Base-by-base conservation (phyloP, 2,797 vertebrate species). In the Caiman crocodilus region DNA sequence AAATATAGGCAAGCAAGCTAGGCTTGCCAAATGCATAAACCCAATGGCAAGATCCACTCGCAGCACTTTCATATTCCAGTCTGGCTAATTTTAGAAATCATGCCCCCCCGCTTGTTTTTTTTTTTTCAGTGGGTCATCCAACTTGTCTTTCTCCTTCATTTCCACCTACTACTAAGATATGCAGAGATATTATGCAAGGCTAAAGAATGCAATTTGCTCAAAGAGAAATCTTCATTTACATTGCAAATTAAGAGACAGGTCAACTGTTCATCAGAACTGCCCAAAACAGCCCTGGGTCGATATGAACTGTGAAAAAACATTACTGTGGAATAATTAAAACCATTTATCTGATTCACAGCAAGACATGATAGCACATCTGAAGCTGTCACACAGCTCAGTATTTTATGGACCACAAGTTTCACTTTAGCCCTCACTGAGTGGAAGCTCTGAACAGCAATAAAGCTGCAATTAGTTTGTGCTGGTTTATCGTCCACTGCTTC, bases 391-490 rank as follows among this genome's bases (percentile, higher is more conserved):
- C 8, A 23, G 89, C 1, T 0, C 82, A 1, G 1, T 3, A 16
- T 14, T 1, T 1, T 14, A 57, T 0, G 1, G 55, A 67, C 18
- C 87, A 42, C 28, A 2, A 55, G 59, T 15, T n/a, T 12, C 86
- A 5, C 76, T n/a, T 4, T 1, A 9, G 77, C 0, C 42, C 65
- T 67, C 28, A 3, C 26, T 1, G 26, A 6, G 2, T 12, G 7
- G 60, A 25, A 8, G 1, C 83, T 30, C 10, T 1, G 4, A 2
- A 23, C 42, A 1, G 8, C 1, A 28, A 32, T 1, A 11, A 26
- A 82, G 20, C 85, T 5, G 60, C 59, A 57, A 3, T 0, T 12
- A 42, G 50, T 65, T 28, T 2, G 0, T 16, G 26, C 2, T 17
- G 74, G 84, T 30, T 69, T 17, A 1, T 67, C 25, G 18, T 14